These are phyloP conservation scores for Micrastur ruficollis DNA, from an alignment of 2,797 vertebrate genomes.

Conservation along the genomic window DNA sequence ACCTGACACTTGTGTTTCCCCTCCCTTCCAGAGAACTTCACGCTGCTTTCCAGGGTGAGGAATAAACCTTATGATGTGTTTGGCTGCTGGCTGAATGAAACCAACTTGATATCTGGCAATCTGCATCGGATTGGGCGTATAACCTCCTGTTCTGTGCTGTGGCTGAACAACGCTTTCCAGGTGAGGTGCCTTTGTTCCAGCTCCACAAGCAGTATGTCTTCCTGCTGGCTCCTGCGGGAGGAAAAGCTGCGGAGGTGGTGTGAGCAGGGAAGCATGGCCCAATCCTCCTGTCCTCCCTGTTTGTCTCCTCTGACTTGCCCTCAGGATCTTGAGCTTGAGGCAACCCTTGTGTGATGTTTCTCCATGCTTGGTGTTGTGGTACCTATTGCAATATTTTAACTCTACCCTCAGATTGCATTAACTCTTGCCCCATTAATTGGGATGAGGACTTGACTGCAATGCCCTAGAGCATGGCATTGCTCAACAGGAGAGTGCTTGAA, in stretches of 20 bases:
- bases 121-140: slow-evolving; percentile 94
- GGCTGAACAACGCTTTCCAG: slow-evolving; percentile 99
- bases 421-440: background rate
- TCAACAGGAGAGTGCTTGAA: background rate
- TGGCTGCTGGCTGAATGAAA: slow-evolving; percentile 97
- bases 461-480: background rate
- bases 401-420: background rate
- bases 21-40: slow-evolving; percentile 85
- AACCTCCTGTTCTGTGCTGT: slow-evolving; percentile 97
- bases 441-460: background rate
- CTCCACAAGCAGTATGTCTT: background rate
- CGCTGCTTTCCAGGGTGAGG: slow-evolving; percentile 89
- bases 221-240: background rate
- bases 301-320: background rate
- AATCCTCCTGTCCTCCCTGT: background rate
- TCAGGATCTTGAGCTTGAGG: background rate
- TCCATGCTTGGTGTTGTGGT: fast-evolving
- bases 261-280: background rate
- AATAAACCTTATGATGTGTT: slow-evolving; percentile 98
- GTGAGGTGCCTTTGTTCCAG: slow-evolving; percentile 65
- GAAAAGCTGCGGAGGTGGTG: background rate
- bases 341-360: background rate
- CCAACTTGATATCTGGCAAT: slow-evolving; percentile 94
- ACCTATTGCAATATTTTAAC: background rate
- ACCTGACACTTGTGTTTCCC: background rate